These are phyloP conservation scores for Polymixis flavicincta DNA, from an alignment of 2,888 invertebrate genomes.

Conservation along the genomic window DNA sequence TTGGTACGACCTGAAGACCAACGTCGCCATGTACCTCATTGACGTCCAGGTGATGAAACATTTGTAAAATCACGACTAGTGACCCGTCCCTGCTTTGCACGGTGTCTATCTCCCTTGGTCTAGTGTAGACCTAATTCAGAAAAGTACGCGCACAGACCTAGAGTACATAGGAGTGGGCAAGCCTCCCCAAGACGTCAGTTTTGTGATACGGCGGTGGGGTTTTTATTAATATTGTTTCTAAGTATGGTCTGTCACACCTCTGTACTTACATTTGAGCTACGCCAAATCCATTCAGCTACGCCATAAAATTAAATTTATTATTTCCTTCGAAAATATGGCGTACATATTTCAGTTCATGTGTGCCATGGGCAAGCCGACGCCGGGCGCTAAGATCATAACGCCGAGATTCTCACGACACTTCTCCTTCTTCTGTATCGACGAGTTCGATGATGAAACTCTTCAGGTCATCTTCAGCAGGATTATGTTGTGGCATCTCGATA, in stretches of 20 bases:
- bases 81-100: background rate
- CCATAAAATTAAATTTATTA: background rate
- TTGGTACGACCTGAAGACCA: slow-evolving; percentile 97
- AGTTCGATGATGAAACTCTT: slow-evolving; percentile 96
- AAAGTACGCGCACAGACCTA: too few species aligned
- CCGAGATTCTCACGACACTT: slow-evolving; percentile 97
- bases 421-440: slow-evolving; percentile 95
- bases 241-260: background rate
- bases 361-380: slow-evolving; percentile 95
- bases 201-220: too few species aligned
- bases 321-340: background rate
- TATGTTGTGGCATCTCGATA: slow-evolving; percentile 98
- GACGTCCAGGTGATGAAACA: slow-evolving; percentile 94
- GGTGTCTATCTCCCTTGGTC: background rate
- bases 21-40: slow-evolving; percentile 94
- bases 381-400: slow-evolving; percentile 95
- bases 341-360: slow-evolving; percentile 92
- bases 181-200: too few species aligned
- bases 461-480: slow-evolving; percentile 96
- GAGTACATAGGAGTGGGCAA: too few species aligned
- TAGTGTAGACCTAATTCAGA: too few species aligned
- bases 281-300: background rate
- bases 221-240: background rate
- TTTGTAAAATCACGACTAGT: background rate
- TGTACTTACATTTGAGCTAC: background rate